A percentile compares a stretch with the other conserved stretches of the same genome.
Conservation (phyloP, 2,797 vertebrate genomes). For the Labroides dimidiatus region DNA sequence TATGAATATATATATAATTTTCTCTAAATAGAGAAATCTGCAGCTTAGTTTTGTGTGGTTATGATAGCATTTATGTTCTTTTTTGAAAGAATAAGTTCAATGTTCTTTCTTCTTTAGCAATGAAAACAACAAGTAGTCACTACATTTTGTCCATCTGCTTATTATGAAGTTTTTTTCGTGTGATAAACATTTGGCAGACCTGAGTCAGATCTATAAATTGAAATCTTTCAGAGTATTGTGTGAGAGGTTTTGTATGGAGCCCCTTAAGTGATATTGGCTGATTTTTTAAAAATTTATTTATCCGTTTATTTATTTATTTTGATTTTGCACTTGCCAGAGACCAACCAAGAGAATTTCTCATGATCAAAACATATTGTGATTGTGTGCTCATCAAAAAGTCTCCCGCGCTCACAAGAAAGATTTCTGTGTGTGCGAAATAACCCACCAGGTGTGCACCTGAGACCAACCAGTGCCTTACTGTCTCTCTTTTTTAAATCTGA, state of each 20-base stretch:
- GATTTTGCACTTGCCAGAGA: too few species aligned
- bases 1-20: slow-evolving; percentile 10
- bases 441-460: too few species aligned
- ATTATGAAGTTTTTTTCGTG: slow-evolving; percentile 55
- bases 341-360: too few species aligned
- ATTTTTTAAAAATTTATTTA: too few species aligned
- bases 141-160: slow-evolving; percentile 60
- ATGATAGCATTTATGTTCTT: slow-evolving; percentile 71
- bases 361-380: too few species aligned
- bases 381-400: too few species aligned
- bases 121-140: slow-evolving; percentile 52
- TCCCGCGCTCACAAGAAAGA: too few species aligned
- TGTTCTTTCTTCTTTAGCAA: slow-evolving; percentile 58
- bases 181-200: slow-evolving; percentile 39
- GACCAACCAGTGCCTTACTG: too few species aligned
- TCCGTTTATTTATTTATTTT: too few species aligned
- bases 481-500: too few species aligned
- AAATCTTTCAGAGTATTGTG: slow-evolving; percentile 6
- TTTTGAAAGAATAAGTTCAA: slow-evolving; percentile 50
- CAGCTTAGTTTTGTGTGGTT: slow-evolving; percentile 72
- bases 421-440: too few species aligned
- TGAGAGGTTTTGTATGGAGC: neutral
- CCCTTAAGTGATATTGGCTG: too few species aligned
- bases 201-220: slow-evolving; percentile 18
- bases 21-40: slow-evolving; percentile 58